Evolutionary conservation across 1,140 invertebrate genomes (phyloP).

Genomic region (Eupristina koningsbergeri): DNA sequence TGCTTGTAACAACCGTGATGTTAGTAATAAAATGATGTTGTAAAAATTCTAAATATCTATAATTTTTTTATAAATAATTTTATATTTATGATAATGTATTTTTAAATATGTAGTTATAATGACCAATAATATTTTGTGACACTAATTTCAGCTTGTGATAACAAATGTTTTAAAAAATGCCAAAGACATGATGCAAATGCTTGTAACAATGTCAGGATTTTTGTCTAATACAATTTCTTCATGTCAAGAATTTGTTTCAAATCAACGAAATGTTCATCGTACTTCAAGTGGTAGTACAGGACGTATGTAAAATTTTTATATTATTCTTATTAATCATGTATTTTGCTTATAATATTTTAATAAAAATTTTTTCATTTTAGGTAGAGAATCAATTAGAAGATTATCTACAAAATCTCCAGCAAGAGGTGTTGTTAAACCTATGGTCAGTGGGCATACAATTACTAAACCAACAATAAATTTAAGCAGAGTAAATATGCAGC

Average conservation of each 20-base stretch:
- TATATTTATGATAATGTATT: background rate
- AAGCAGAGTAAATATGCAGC: slow-evolving; percentile 67
- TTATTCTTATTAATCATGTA: background rate
- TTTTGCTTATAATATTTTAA: slow-evolving; percentile 2
- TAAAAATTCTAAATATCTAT: background rate
- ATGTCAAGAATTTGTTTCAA: slow-evolving; percentile 58
- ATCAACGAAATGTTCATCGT: slow-evolving; percentile 34
- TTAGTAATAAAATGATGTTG: slow-evolving; percentile 49
- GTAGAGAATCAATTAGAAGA: slow-evolving; percentile 57
- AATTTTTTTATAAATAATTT: background rate
- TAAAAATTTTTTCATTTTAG: slow-evolving; percentile 46
- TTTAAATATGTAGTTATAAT: background rate
- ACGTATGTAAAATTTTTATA: slow-evolving; percentile 50
- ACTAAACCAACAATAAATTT: slow-evolving; percentile 71
- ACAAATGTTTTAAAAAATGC: slow-evolving; percentile 58
- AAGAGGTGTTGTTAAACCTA: slow-evolving; percentile 69
- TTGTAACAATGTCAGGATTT: slow-evolving; percentile 58
- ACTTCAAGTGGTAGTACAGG: slow-evolving; percentile 49
- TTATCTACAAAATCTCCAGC: slow-evolving; percentile 66
- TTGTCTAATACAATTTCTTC: slow-evolving; percentile 60
- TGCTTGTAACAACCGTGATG: slow-evolving; percentile 59
- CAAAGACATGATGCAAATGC: slow-evolving; percentile 59
- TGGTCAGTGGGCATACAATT: slow-evolving; percentile 70
- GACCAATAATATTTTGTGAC: background rate
- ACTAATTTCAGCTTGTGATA: slow-evolving; percentile 56